Percentiles rank a stretch among this genome's conserved stretches.
Conservation (phyloP, 2,113 vertebrate genomes). For the Antechinus stuartii region DNA sequence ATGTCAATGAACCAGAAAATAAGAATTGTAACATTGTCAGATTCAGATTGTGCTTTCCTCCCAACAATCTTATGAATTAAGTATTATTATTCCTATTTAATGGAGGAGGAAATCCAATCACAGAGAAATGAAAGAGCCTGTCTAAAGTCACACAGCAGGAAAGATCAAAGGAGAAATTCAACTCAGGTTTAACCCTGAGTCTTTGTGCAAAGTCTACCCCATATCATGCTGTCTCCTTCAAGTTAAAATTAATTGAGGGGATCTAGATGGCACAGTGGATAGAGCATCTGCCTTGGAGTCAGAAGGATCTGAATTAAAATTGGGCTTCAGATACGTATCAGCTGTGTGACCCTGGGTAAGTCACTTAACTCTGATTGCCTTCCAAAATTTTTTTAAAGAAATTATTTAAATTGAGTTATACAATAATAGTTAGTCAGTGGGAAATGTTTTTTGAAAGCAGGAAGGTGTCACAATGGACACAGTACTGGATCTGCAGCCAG, state of each 20-base stretch:
- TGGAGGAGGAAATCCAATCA: neutral
- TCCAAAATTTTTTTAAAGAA: neutral
- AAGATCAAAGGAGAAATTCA: neutral
- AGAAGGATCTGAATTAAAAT: neutral
- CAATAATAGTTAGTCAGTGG: neutral
- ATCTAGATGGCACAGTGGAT: neutral
- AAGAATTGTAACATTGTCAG: neutral
- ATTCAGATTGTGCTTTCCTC: neutral
- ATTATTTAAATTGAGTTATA: neutral
- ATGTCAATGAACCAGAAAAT: constrained; percentile 2
- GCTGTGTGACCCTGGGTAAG: too few relatives aligned
- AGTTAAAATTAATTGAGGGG: neutral
- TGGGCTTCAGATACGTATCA: too few relatives aligned
- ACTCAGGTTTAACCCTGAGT: neutral
- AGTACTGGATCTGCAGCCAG: neutral
- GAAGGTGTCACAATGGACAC: neutral
- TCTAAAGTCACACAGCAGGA: neutral
- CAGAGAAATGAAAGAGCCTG: neutral
- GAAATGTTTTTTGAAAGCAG: neutral
- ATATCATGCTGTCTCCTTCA: neutral
- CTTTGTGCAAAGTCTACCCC: neutral
- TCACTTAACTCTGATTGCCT: too few relatives aligned
- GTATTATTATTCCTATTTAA: neutral
- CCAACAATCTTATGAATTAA: neutral
- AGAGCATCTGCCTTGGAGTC: neutral